Evolutionary conservation across 2,888 invertebrate species (phyloP), one percentile per base, ranked within the genome.

Genomic region (Pseudococcus jackbeardsleyi): DNA sequence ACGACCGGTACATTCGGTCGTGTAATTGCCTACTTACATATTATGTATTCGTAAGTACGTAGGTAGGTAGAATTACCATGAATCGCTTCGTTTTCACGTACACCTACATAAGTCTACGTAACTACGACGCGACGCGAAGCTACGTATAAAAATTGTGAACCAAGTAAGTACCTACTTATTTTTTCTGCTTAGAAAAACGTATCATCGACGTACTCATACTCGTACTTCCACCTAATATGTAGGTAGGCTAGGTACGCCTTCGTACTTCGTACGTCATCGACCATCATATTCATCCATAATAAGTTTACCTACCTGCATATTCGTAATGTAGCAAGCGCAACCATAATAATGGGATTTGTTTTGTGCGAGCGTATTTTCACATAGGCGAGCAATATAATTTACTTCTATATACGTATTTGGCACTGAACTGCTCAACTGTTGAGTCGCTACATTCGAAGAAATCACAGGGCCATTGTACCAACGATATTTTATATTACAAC

Each of bases 1-100:
- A 48, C 72, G 79, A 87, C 68, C 87, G 50, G 87, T 87, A 17
- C 87, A 87, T 50, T 87, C 87, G 11, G 86, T 42, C 46, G 86
- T 86, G 22, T 86, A 86, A 85, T 33, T 33, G 26, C 26, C 26
- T 33, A 33, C 26, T 33, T 33, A 2, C 5, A 17, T 17, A 12
- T 0, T 59, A n/a, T 59, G 26, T 33, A 33, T 6, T 5, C 19
- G 19, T 9, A 59, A n/a, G 19, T 19, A n/a, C 8, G 59, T 79
- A 42, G 42, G 42, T 42, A 68, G 11, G 26, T 68, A 33, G 6
- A n/a, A n/a, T n/a, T n/a, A n/a, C n/a, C n/a, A n/a, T n/a, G n/a
- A n/a, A n/a, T n/a, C n/a, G n/a, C n/a, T n/a, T n/a, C n/a, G n/a
- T n/a, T n/a, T n/a, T n/a, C n/a, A n/a, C n/a, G n/a, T n/a, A n/a